A percentile compares a stretch with the other conserved stretches of the same genome.
Evolutionary conservation across 2,797 vertebrate species (phyloP).

Genomic region (Cichlasoma orientale): DNA sequence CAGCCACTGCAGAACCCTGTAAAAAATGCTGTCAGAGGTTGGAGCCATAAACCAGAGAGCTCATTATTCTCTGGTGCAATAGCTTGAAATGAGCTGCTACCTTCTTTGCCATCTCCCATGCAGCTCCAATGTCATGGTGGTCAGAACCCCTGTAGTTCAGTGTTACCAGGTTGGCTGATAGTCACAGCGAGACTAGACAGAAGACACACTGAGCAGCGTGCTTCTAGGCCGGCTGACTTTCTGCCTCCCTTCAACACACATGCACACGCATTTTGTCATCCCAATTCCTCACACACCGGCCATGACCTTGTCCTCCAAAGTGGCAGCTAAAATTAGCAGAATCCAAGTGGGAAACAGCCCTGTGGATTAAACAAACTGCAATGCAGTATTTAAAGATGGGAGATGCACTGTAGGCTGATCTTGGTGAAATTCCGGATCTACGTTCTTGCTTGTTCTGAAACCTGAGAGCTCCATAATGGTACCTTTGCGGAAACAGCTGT

Average conservation of each 20-base stretch:
- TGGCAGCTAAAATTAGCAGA: slow-evolving; percentile 59
- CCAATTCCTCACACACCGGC: slow-evolving; percentile 34
- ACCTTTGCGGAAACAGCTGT: slow-evolving; percentile 35
- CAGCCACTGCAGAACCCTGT: slow-evolving; percentile 10
- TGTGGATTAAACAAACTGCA: slow-evolving; percentile 54
- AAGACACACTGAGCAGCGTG: slow-evolving; percentile 17
- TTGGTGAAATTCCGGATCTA: not conserved
- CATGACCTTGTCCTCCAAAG: slow-evolving; percentile 56
- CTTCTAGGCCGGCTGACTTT: slow-evolving; percentile 16
- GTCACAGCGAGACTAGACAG: slow-evolving; percentile 46
- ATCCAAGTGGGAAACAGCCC: slow-evolving; percentile 34
- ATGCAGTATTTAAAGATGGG: slow-evolving; percentile 39
- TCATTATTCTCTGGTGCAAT: slow-evolving; percentile 54
- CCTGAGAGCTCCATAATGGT: slow-evolving; percentile 21
- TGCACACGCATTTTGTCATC: not conserved
- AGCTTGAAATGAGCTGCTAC: slow-evolving; percentile 42
- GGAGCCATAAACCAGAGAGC: slow-evolving; percentile 18
- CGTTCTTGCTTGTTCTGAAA: slow-evolving; percentile 39
- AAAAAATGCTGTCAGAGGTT: slow-evolving; percentile 11
- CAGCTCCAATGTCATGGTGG: slow-evolving; percentile 46
- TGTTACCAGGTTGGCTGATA: slow-evolving; percentile 46
- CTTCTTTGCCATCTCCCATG: slow-evolving; percentile 10
- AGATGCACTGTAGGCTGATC: not conserved
- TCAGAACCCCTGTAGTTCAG: slow-evolving; percentile 35
- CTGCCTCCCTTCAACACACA: not conserved